Evolutionary conservation across 2,113 vertebrate species (phyloP).

Genomic region (Etheostoma cragini): DNA sequence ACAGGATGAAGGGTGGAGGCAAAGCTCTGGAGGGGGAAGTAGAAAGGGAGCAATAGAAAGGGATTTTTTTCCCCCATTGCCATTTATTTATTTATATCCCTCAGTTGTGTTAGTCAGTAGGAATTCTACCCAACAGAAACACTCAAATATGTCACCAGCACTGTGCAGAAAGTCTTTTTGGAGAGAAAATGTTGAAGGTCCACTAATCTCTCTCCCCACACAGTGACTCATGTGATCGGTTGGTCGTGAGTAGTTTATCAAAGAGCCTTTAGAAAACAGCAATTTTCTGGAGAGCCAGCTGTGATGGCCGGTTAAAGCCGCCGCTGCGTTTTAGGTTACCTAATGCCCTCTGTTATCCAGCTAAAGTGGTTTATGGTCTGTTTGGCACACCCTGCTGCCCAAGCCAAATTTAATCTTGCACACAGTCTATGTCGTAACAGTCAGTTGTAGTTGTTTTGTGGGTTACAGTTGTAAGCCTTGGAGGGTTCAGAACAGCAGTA

Average conservation of each 20-base stretch:
- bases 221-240: conserved; percentile 46
- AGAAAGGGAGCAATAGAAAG: conserved; percentile 65
- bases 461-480: background rate
- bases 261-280: conserved; percentile 54
- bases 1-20: conserved; percentile 70
- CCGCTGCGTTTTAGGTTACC: conserved; percentile 69
- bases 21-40: conserved; percentile 59
- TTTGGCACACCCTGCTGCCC: conserved; percentile 29
- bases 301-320: conserved; percentile 45
- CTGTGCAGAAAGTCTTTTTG: conserved; percentile 7
- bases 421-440: background rate
- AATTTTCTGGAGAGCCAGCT: conserved; percentile 53
- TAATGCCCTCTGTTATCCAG: conserved; percentile 69
- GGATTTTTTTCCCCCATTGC: conserved; percentile 66
- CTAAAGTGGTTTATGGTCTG: conserved; percentile 58
- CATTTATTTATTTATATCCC: conserved; percentile 77
- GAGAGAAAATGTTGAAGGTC: background rate
- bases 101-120: conserved; percentile 33
- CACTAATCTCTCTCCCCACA: conserved; percentile 11
- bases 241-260: conserved; percentile 48
- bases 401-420: conserved; percentile 46
- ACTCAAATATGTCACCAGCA: conserved; percentile 27
- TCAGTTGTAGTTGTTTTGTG: conserved; percentile 2
- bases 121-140: conserved; percentile 31
- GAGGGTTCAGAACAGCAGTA: conserved; percentile 3